Evolutionary conservation across 2,888 invertebrate species (phyloP).

Genomic region (Andrena camellia): DNA sequence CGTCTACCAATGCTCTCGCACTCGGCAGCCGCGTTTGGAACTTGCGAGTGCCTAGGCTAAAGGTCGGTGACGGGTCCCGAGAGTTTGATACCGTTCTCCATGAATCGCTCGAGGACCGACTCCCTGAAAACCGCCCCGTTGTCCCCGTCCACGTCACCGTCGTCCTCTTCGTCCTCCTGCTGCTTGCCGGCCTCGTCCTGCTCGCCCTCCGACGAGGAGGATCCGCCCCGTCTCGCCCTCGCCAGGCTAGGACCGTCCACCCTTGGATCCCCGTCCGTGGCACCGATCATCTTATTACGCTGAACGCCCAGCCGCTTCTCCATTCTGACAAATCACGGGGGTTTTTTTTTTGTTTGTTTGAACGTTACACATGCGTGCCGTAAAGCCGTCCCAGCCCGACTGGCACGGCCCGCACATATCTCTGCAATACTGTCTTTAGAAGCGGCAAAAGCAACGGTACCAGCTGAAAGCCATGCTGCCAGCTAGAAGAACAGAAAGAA

Average conservation of each 20-base stretch:
- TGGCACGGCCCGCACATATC: slow-evolving; percentile 74
- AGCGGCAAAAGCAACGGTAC: slow-evolving; percentile 79
- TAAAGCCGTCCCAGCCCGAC: slow-evolving; percentile 43
- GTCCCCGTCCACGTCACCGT: slow-evolving; percentile 44
- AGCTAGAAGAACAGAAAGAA: slow-evolving; percentile 77
- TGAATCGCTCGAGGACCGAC: slow-evolving; percentile 38
- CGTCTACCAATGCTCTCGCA: neutral
- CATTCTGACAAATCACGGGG: slow-evolving; percentile 83
- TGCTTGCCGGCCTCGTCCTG: slow-evolving; percentile 24
- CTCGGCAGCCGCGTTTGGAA: too few species aligned
- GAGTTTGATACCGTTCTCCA: slow-evolving; percentile 68
- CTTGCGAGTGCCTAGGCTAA: slow-evolving; percentile 34
- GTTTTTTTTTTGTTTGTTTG: slow-evolving; percentile 72
- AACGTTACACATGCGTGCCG: slow-evolving; percentile 61
- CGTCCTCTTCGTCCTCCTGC: slow-evolving; percentile 53
- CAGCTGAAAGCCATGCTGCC: slow-evolving; percentile 81
- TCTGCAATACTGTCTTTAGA: slow-evolving; percentile 77
- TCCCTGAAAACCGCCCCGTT: slow-evolving; percentile 42
- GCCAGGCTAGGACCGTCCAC: slow-evolving; percentile 45
- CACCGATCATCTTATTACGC: slow-evolving; percentile 77
- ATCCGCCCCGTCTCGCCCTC: slow-evolving; percentile 13
- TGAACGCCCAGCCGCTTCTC: slow-evolving; percentile 82
- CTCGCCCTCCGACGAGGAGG: slow-evolving; percentile 40
- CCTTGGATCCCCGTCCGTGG: slow-evolving; percentile 61
- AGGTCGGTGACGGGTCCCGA: slow-evolving; percentile 81